Conservation (phyloP, 1,140 invertebrate genomes). For the Drosophila rhopaloa region DNA sequence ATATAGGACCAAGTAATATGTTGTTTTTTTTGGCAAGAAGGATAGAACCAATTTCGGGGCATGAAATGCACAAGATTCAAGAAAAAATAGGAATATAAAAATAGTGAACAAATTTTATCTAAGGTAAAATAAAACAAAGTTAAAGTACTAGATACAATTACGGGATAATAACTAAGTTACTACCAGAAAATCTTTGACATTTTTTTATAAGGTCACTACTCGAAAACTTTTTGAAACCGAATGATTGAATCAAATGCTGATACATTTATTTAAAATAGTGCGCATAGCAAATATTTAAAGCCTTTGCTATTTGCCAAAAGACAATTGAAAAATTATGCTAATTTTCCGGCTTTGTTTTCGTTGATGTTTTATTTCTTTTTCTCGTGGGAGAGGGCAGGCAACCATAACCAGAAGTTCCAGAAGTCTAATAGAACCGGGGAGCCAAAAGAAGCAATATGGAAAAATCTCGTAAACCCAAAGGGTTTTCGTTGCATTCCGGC, state of each 20-base stretch:
- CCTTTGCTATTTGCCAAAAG: conserved; percentile 24
- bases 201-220: too few species aligned
- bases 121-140: too few species aligned
- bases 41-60: too few species aligned
- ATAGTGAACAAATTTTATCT: too few species aligned
- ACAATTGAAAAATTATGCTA: conserved; percentile 79
- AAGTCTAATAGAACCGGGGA: neutral
- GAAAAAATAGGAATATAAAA: too few species aligned
- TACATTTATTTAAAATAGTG: neutral
- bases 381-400: neutral
- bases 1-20: neutral
- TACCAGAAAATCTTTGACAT: too few species aligned
- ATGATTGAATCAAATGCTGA: too few species aligned
- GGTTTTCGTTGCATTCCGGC: conserved; percentile 71
- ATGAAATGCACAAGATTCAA: too few species aligned
- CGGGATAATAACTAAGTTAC: neutral
- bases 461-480: conserved; percentile 75
- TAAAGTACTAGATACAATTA: too few species aligned
- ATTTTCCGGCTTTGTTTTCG: conserved; percentile 48
- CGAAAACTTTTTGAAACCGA: too few species aligned
- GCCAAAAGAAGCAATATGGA: conserved; percentile 59
- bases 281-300: too few species aligned
- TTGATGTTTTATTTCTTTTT: conserved; percentile 18
- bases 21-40: neutral
- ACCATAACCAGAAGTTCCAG: neutral